These are phyloP conservation scores for Dicroscelio sp. DNA, from an alignment of 2,888 invertebrate genomes.

Conservation along the genomic window DNA sequence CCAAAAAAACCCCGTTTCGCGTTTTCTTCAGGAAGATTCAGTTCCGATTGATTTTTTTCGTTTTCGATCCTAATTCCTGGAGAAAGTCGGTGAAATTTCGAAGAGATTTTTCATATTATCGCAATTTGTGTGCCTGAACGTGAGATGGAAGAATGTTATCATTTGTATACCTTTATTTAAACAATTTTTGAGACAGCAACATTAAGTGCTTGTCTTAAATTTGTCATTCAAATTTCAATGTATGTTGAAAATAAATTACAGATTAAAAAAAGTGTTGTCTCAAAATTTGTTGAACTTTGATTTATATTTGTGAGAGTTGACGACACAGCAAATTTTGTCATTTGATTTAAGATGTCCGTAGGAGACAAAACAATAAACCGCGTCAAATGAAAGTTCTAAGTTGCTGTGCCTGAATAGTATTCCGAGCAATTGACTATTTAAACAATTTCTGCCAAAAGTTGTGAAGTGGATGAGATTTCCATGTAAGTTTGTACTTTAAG, in stretches of 20 bases:
- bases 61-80: too few relatives aligned
- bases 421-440: not conserved
- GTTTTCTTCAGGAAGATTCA: not conserved
- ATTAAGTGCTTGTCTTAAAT: too few relatives aligned
- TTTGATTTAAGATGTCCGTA: too few relatives aligned
- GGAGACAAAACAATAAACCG: not conserved
- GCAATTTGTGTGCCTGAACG: constrained; percentile 24
- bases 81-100: not conserved
- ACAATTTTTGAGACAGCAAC: too few relatives aligned
- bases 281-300: too few relatives aligned
- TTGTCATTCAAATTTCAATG: too few relatives aligned
- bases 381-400: constrained; percentile 34
- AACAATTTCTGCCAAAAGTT: constrained; percentile 36
- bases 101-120: constrained; percentile 2
- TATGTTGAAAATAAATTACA: too few relatives aligned
- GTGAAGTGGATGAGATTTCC: constrained; percentile 36
- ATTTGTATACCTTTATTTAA: constrained; percentile 2
- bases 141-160: not conserved
- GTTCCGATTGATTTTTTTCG: not conserved
- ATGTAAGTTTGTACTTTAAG: constrained; percentile 59
- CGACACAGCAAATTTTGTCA: constrained; percentile 9
- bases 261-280: too few relatives aligned
- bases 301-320: not conserved
- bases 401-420: constrained; percentile 45
- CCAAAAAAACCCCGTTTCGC: constrained; percentile 40